Evolutionary conservation across 2,797 vertebrate genomes (phyloP).

Genomic region (Pagetopsis macropterus): DNA sequence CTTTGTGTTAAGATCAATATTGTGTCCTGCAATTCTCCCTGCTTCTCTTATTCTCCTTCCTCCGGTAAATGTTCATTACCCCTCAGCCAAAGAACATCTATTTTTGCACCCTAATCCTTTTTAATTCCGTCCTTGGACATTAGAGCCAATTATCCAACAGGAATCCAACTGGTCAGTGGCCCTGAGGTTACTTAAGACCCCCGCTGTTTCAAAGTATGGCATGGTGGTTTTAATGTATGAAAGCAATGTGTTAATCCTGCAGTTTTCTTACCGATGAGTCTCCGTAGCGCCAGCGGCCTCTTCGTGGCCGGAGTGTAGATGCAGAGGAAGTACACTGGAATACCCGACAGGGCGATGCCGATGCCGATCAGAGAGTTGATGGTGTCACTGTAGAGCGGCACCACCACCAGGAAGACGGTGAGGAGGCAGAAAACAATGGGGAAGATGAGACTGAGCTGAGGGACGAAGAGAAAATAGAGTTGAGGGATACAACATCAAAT

Average conservation of each 20-base stretch:
- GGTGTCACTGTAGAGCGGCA: slow-evolving; percentile 92
- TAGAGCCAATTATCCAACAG: background rate
- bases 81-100: background rate
- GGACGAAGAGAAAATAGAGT: background rate
- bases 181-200: background rate
- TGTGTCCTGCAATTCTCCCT: too few species aligned
- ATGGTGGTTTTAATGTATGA: background rate
- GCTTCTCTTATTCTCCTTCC: background rate
- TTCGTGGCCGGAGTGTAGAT: slow-evolving; percentile 83
- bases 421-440: slow-evolving; percentile 92
- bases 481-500: background rate
- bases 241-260: background rate
- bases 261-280: slow-evolving; percentile 80
- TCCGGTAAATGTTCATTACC: background rate
- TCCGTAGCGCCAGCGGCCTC: slow-evolving; percentile 83
- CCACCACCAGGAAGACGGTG: slow-evolving; percentile 91
- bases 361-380: slow-evolving; percentile 92
- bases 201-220: background rate
- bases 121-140: background rate
- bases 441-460: slow-evolving; percentile 89
- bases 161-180: background rate
- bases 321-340: slow-evolving; percentile 92
- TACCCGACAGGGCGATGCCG: slow-evolving; percentile 89
- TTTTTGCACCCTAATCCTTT: background rate
- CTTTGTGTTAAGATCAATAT: background rate